A percentile compares a stretch with the other conserved stretches of the same genome.
These are phyloP conservation scores for Passerina amoena DNA, from an alignment of 2,113 vertebrate genomes.

Conservation along the genomic window DNA sequence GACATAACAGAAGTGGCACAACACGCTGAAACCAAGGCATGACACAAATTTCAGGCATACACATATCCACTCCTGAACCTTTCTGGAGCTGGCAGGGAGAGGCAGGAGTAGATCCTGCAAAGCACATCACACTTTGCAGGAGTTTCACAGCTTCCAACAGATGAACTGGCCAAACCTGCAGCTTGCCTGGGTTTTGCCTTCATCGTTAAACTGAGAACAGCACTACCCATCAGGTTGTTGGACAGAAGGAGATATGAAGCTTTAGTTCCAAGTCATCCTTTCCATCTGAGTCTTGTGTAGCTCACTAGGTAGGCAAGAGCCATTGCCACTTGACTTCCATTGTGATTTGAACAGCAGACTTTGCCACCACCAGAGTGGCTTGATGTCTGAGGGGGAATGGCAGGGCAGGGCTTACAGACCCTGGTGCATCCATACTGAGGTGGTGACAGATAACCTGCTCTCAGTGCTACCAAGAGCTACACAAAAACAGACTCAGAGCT, in stretches of 20 bases:
- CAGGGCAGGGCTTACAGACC: not conserved
- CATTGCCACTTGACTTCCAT: not conserved
- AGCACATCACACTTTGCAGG: not conserved
- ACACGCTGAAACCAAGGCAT: not conserved
- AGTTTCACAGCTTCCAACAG: not conserved
- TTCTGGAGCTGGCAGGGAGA: not conserved
- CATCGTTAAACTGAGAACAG: not conserved
- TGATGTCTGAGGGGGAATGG: not conserved
- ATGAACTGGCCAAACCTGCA: not conserved
- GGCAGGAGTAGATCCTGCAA: not conserved
- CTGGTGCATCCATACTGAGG: not conserved
- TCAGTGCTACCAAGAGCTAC: not conserved
- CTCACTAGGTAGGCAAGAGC: not conserved
- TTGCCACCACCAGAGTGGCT: not conserved
- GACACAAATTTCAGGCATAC: not conserved
- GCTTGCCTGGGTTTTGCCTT: not conserved
- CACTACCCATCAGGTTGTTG: not conserved
- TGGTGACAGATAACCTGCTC: not conserved
- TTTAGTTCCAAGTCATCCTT: not conserved
- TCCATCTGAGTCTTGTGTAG: not conserved
- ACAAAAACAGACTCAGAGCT: not conserved
- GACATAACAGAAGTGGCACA: not conserved
- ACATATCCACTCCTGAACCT: not conserved
- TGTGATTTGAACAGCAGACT: not conserved
- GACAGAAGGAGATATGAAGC: not conserved